A percentile compares a stretch with the other conserved stretches of the same genome.
phyloP scores from a whole-genome alignment of 2,797 vertebrate genomes.

The Halcyon badia region DNA sequence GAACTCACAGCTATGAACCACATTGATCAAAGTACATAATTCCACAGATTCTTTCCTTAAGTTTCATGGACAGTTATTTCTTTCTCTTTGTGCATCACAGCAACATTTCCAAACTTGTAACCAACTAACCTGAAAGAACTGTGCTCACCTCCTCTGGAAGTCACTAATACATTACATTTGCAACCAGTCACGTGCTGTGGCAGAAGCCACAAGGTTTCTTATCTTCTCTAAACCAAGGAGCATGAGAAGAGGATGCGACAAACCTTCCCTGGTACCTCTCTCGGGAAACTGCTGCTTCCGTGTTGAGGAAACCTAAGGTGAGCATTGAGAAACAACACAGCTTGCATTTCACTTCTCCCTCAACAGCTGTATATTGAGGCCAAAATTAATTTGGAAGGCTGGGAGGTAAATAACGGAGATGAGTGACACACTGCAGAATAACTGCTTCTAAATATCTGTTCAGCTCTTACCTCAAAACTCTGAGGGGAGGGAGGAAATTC shows the following conservation, averaged over 20 bases:
- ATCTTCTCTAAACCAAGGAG: not conserved
- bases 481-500: not conserved
- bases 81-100: not conserved
- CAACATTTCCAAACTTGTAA: not conserved
- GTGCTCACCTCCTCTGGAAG: not conserved
- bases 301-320: not conserved
- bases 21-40: not conserved
- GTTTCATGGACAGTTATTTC: not conserved
- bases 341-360: not conserved
- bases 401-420: not conserved
- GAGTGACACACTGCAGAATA: not conserved
- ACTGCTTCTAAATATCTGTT: not conserved
- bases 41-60: not conserved
- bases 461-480: not conserved
- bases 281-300: not conserved
- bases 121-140: not conserved
- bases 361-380: not conserved
- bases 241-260: not conserved
- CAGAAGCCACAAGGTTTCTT: not conserved
- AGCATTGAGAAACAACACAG: not conserved
- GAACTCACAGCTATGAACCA: not conserved
- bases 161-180: not conserved
- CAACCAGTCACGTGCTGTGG: not conserved
- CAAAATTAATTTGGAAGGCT: not conserved
- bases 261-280: not conserved